These are phyloP conservation scores for Sacculina carcini DNA, from an alignment of 2,888 invertebrate species.

Conservation along the genomic window DNA sequence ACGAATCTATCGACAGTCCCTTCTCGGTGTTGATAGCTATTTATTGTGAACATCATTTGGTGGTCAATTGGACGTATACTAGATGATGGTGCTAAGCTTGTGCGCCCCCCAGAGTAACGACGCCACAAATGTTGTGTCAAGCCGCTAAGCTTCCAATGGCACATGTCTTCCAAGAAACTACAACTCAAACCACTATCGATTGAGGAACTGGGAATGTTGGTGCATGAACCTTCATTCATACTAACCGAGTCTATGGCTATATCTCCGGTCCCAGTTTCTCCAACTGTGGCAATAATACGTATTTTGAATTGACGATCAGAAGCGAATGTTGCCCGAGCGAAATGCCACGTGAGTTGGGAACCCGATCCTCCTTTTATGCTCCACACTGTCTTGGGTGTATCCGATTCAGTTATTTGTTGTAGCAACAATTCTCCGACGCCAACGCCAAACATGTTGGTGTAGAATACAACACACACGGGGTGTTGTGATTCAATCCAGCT, in stretches of 20 bases:
- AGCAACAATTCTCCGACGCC: slow-evolving; percentile 8
- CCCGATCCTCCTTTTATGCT: neutral
- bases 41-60: neutral
- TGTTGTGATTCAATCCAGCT: slow-evolving; percentile 11
- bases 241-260: slow-evolving; percentile 10
- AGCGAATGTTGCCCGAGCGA: neutral
- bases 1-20: neutral
- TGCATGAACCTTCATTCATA: slow-evolving; percentile 8
- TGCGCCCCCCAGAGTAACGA: neutral
- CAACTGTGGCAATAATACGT: slow-evolving; percentile 8
- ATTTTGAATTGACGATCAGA: slow-evolving; percentile 1
- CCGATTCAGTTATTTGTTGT: slow-evolving; percentile 2
- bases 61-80: neutral
- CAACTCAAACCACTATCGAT: slow-evolving; percentile 5
- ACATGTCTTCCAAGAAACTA: slow-evolving; percentile 7
- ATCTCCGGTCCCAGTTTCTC: slow-evolving; percentile 9
- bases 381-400: neutral
- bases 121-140: neutral
- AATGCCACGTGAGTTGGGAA: neutral
- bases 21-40: neutral
- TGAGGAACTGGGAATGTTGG: slow-evolving; percentile 1
- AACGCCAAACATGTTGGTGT: slow-evolving; percentile 12
- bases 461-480: slow-evolving; percentile 11
- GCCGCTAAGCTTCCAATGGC: slow-evolving; percentile 6
- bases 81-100: neutral